Conservation (phyloP, 1,140 invertebrate species). For the Samia ricini region DNA sequence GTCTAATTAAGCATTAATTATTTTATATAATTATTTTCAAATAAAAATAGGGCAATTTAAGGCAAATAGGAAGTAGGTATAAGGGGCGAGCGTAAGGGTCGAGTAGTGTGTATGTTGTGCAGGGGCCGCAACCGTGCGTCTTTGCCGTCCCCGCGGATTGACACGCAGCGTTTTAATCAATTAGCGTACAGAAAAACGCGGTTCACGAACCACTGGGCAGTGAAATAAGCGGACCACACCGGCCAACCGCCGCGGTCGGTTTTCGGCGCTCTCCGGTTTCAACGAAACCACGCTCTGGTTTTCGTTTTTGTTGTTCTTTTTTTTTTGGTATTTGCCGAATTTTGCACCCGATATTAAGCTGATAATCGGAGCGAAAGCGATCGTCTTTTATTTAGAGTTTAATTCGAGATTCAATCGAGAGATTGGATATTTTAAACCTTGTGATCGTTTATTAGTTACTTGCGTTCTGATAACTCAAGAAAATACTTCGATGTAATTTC, state of each 20-base stretch:
- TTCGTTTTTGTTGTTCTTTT: not conserved
- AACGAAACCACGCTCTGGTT: conserved; percentile 17
- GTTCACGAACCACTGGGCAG: conserved; percentile 64
- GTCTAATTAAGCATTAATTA: too few species aligned
- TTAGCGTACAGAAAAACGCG: conserved; percentile 55
- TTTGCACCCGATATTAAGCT: conserved; percentile 28
- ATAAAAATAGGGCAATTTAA: too few species aligned
- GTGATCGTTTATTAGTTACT: too few species aligned
- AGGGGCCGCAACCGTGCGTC: conserved; percentile 32
- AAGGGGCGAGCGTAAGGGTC: conserved; percentile 2
- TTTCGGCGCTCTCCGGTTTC: conserved; percentile 59
- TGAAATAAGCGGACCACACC: conserved; percentile 64
- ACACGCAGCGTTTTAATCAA: conserved; percentile 69
- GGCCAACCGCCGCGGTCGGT: conserved; percentile 51
- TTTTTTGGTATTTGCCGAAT: conserved; percentile 39
- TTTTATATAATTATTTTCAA: too few species aligned
- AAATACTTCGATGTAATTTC: too few species aligned
- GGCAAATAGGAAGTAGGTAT: too few species aligned
- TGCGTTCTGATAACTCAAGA: too few species aligned
- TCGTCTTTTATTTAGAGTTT: conserved; percentile 15
- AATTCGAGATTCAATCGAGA: too few species aligned
- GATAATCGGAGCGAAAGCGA: conserved; percentile 55
- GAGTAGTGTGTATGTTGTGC: not conserved
- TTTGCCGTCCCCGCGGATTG: conserved; percentile 32
- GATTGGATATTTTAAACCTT: too few species aligned